Evolutionary conservation across 2,888 invertebrate species (phyloP).

Genomic region (Thumatha senex): DNA sequence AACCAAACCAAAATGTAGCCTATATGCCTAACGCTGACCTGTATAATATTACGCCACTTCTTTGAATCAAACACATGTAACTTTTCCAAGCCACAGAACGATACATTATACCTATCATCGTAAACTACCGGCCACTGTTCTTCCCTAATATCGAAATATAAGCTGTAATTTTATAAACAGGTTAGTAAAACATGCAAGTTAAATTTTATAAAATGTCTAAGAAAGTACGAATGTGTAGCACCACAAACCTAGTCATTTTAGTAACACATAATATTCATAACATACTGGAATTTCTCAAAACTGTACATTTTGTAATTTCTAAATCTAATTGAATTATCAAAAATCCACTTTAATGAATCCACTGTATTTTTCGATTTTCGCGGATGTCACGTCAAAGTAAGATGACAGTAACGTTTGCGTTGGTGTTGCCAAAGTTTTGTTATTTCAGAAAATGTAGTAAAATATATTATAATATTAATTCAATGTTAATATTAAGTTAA

Average conservation of each 20-base stretch:
- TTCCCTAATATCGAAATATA: slow-evolving; percentile 81
- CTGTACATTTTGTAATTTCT: slow-evolving; percentile 4
- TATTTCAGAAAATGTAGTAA: background rate
- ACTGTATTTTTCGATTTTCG: slow-evolving; percentile 37
- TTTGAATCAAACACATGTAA: slow-evolving; percentile 94
- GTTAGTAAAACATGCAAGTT: slow-evolving; percentile 1
- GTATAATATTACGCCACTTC: slow-evolving; percentile 92
- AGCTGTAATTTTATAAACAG: slow-evolving; percentile 43
- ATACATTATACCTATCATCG: slow-evolving; percentile 90
- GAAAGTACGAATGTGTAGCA: background rate
- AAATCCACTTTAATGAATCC: slow-evolving; percentile 3
- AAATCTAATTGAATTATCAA: background rate
- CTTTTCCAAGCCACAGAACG: slow-evolving; percentile 91
- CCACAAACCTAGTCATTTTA: slow-evolving; percentile 44
- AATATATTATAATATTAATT: too few relatives aligned
- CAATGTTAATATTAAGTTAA: too few relatives aligned
- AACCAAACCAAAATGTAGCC: too few relatives aligned
- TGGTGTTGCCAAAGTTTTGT: background rate
- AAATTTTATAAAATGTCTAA: background rate
- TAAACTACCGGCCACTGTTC: slow-evolving; percentile 92
- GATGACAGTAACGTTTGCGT: background rate
- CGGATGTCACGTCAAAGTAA: slow-evolving; percentile 39
- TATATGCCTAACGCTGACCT: too few relatives aligned
- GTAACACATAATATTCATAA: background rate
- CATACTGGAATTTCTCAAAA: background rate